These are phyloP conservation scores for Keiferia lycopersicella DNA, from an alignment of 2,888 invertebrate genomes.

Conservation along the genomic window DNA sequence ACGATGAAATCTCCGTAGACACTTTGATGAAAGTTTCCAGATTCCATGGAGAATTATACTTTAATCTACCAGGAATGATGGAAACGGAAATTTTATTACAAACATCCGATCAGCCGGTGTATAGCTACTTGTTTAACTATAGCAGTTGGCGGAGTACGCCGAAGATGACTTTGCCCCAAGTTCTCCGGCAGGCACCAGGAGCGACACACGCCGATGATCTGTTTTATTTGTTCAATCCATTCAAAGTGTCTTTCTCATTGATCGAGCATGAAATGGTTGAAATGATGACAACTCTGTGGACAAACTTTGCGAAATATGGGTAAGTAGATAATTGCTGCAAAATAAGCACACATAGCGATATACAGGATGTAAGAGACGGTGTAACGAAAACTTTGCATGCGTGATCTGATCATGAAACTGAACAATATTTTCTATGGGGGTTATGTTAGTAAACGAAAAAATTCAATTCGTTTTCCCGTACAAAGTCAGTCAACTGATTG, in stretches of 20 bases:
- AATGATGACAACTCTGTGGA: constrained; percentile 60
- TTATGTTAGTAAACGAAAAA: no score
- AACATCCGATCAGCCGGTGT: constrained; percentile 51
- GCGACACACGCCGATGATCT: constrained; percentile 66
- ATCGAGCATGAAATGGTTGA: constrained; percentile 59
- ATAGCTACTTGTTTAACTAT: constrained; percentile 59
- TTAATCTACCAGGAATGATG: constrained; percentile 50
- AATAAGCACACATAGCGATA: no score
- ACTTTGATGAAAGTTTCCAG: constrained; percentile 53
- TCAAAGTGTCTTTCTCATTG: constrained; percentile 43
- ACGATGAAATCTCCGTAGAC: constrained; percentile 49
- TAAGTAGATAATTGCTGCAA: constrained; percentile 39
- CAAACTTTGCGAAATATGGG: constrained; percentile 69
- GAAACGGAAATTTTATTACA: constrained; percentile 56
- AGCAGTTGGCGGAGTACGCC: constrained; percentile 52
- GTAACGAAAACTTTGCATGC: no score
- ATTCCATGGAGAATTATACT: constrained; percentile 52
- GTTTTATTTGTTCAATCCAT: constrained; percentile 59
- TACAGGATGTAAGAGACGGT: no score
- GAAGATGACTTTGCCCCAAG: constrained; percentile 41
- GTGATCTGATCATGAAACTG: no score
- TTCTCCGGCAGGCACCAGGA: constrained; percentile 41
- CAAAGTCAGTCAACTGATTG: no score
- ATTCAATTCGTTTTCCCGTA: no score
- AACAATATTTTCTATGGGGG: no score